phyloP scores from a whole-genome alignment of 2,888 invertebrate species.

The Bruchidius siliquastri region DNA sequence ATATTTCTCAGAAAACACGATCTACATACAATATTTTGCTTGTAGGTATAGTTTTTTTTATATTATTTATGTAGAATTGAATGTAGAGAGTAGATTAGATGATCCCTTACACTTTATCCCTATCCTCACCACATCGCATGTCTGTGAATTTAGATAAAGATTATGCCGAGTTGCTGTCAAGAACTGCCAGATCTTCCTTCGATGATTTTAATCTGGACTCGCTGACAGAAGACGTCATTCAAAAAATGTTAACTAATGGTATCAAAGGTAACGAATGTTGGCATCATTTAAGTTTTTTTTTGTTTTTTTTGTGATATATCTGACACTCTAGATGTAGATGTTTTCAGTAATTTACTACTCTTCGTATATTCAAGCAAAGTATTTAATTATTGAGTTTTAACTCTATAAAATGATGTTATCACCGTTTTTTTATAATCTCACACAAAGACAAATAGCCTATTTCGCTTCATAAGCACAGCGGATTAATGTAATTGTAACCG shows the following conservation, averaged over 20 bases:
- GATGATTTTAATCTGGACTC: conserved; percentile 32
- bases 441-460: no score
- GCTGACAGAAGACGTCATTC: conserved; percentile 28
- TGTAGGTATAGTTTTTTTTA: not conserved
- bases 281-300: not conserved
- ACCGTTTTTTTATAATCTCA: no score
- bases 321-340: not conserved
- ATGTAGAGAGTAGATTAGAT: not conserved
- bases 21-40: not conserved
- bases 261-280: conserved; percentile 24
- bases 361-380: not conserved
- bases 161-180: conserved; percentile 30
- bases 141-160: conserved; percentile 28
- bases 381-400: no score
- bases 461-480: no score
- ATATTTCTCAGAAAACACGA: no score
- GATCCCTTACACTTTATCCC: not conserved
- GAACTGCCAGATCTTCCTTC: conserved; percentile 35
- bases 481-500: no score
- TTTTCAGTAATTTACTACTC: not conserved
- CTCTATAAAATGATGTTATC: no score
- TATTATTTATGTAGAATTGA: not conserved
- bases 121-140: conserved; percentile 5
- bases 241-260: conserved; percentile 17
- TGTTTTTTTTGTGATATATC: not conserved